Base-by-base conservation (phyloP, 2,797 vertebrate genomes). In the Paratrypauchen microcephalus region DNA sequence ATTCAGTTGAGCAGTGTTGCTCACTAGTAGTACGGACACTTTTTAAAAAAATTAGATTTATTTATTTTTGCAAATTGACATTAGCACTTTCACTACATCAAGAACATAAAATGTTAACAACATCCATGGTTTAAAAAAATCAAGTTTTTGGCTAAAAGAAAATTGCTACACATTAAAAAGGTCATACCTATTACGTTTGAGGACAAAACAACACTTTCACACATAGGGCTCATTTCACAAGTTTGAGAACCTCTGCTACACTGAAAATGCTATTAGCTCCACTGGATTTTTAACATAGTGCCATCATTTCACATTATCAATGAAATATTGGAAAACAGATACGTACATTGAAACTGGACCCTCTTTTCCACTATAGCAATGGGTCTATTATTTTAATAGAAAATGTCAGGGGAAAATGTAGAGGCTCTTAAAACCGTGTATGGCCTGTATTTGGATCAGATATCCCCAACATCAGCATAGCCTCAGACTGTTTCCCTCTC, bases 331-430 rank as follows among this genome's bases (percentile, higher is more conserved):
- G 24, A 75, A 72, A 65, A 63, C 48, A 41, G 61, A 58, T 36
- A 70, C 55, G 74, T 24, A 59, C 61, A 9, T 4, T 13, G 66
- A 56, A 55, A 72, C 69, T 68, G 68, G 72, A 60, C 68, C 76
- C 67, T 59, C 67, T 75, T 78, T 70, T 66, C 28, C 6, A 73
- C 64, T 79, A 65, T 73, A 54, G 71, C 76, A 86, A 83, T 69
- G 66, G 78, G 67, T 66, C 85, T 77, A 79, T 88, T 90, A 85
- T 86, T 80, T 86, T 81, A 87, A 80, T 82, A 78, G 73, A 83
- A 88, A 86, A 85, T 66, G 79, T 81, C 79, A 79, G 50, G 78
- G 36, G 74, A 68, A 78, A 75, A 88, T 66, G 75, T 82, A 87
- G 75, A 52, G 74, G 70, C 68, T 55, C 66, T 47, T 63, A 79